Conservation (phyloP, 2,113 vertebrate genomes). For the Protomyctophum bolini region DNA sequence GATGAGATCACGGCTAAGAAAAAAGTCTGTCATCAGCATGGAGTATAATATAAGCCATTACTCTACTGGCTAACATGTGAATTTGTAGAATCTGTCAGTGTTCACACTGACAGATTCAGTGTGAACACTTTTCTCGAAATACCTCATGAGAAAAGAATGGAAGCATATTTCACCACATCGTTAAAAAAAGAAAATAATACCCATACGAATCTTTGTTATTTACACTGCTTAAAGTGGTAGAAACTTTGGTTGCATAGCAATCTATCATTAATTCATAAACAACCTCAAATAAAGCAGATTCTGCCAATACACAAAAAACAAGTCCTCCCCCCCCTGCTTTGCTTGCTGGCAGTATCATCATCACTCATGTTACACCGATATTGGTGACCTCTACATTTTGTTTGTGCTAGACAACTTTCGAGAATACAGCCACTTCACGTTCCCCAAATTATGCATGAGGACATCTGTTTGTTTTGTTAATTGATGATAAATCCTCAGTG, state of each 20-base stretch:
- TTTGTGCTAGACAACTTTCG: too few relatives aligned
- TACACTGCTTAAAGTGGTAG: too few relatives aligned
- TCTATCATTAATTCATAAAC: too few relatives aligned
- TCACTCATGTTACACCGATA: too few relatives aligned
- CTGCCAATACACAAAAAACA: not conserved
- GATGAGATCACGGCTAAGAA: constrained; percentile 59
- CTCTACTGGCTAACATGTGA: constrained; percentile 26
- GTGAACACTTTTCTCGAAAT: not conserved
- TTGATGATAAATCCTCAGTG: too few relatives aligned
- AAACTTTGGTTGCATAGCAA: too few relatives aligned
- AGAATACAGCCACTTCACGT: too few relatives aligned
- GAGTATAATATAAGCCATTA: constrained; percentile 34
- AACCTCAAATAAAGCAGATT: too few relatives aligned
- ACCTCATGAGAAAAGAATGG: constrained; percentile 38
- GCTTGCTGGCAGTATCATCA: not conserved
- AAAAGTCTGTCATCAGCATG: constrained; percentile 49
- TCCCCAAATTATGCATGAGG: too few relatives aligned
- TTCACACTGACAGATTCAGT: not conserved
- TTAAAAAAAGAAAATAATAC: not conserved
- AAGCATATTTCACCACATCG: constrained; percentile 4
- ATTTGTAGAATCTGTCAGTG: constrained; percentile 23
- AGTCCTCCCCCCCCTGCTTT: not conserved
- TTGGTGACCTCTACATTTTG: too few relatives aligned
- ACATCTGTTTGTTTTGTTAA: too few relatives aligned
- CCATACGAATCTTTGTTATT: too few relatives aligned